These are phyloP conservation scores for Xestoiulus laeticollis DNA, from an alignment of 2,888 invertebrate species.

Conservation along the genomic window DNA sequence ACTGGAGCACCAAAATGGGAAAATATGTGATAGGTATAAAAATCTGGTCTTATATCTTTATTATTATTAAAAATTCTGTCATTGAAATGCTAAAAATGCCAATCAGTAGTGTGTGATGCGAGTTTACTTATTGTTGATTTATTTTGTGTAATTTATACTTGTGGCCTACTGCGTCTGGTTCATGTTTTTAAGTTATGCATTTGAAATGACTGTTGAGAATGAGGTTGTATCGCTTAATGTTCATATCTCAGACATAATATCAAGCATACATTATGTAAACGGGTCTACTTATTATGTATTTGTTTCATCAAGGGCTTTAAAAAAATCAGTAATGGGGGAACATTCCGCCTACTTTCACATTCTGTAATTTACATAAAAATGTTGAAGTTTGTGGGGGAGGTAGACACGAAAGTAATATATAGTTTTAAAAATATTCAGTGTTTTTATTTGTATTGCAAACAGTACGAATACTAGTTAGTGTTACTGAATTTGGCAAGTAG, in stretches of 20 bases:
- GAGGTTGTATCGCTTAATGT: not conserved
- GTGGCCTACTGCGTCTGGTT: not conserved
- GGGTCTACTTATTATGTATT: constrained; percentile 30
- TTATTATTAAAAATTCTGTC: not conserved
- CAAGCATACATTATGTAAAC: not conserved
- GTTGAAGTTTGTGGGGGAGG: not conserved
- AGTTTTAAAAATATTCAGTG: not conserved
- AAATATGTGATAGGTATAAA: not conserved
- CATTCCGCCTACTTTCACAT: not conserved
- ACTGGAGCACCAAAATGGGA: not conserved
- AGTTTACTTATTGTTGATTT: not conserved
- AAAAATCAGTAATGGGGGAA: not conserved
- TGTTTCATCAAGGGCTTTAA: not conserved
- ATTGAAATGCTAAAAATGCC: not conserved
- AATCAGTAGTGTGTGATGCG: not conserved
- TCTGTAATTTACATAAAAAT: not conserved
- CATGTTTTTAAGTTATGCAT: not conserved
- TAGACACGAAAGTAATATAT: not conserved
- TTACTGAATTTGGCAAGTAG: too few relatives aligned
- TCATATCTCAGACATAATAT: not conserved
- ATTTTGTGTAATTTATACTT: not conserved
- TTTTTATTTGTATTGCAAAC: not conserved
- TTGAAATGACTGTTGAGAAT: not conserved
- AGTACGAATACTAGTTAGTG: too few relatives aligned
- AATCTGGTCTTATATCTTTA: not conserved